Evolutionary conservation across 2,888 invertebrate genomes (phyloP), one percentile per base, ranked within the genome.

Genomic region (Drosophila anomalata): DNA sequence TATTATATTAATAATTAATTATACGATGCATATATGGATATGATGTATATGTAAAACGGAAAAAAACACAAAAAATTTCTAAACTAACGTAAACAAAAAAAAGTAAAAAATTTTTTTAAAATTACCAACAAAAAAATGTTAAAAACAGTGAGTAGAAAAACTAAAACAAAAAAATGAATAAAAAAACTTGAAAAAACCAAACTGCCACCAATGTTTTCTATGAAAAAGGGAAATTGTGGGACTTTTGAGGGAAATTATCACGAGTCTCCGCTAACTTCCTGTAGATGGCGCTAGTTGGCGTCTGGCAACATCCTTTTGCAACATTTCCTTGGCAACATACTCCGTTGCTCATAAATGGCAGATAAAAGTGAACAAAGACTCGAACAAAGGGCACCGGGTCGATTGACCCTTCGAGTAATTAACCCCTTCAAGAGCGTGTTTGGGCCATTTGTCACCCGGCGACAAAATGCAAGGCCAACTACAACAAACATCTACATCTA

Each of bases 1-100:
- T 84, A 84, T 84, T 84, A 87, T 87, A 84, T 84, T 79, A 82
- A 84, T 84, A 87, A 84, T 84, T 84, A 84, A 84, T 84, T 87
- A 75, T 87, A 84, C 57, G 75, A 75, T 75, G 75, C 75, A 67
- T 73, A 71, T 62, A 70, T 70, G 73, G 73, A 73, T 62, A 63
- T 63, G 63, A 33, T 5, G 12, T 52, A 53, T 65, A 48, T 70
- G 76, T 76, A 71, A 81, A 69, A 76, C 84, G 68, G 66, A 75
- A 62, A 63, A 65, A 63, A 65, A 59, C 50, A 48, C 72, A 72
- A 39, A 42, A 59, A 83, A 71, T 62, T 60, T 79, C 79, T 83
- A 71, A 86, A 86, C 84, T 83, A 83, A 83, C 84, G 78, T 83
- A 83, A 84, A 78, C 83, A 86, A 84, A 84, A 87, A 79, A 79